A percentile compares a stretch with the other conserved stretches of the same genome.
Conservation (phyloP, 2,113 vertebrate genomes). For the Tympanuchus pallidicinctus region DNA sequence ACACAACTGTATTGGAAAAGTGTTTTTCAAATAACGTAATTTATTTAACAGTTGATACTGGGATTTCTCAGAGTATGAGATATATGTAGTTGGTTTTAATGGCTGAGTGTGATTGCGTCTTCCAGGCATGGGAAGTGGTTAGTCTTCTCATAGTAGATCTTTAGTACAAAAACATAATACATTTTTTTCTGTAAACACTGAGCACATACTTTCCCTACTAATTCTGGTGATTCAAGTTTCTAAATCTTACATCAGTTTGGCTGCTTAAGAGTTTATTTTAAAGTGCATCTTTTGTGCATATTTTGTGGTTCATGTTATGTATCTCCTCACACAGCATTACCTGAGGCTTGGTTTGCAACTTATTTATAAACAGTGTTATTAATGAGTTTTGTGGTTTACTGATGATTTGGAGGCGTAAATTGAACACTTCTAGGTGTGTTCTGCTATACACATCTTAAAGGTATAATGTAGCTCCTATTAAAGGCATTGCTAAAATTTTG, state of each 20-base stretch:
- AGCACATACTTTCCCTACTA: neutral
- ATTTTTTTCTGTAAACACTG: neutral
- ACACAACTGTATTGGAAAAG: neutral
- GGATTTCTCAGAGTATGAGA: accelerated
- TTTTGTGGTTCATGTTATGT: neutral
- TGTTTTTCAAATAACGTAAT: neutral
- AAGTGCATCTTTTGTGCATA: neutral
- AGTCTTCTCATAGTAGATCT: neutral
- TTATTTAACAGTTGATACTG: neutral
- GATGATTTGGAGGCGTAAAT: neutral
- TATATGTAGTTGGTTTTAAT: neutral
- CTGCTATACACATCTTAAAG: neutral
- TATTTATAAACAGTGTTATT: neutral
- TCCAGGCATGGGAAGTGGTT: neutral
- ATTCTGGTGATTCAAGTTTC: neutral
- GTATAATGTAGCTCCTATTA: neutral
- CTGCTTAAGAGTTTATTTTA: neutral
- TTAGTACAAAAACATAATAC: neutral
- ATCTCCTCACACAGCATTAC: neutral
- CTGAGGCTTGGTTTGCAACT: neutral
- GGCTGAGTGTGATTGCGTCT: neutral
- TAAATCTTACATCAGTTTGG: neutral
- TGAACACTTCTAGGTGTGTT: neutral
- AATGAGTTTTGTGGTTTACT: neutral
- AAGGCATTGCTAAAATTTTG: neutral